Percentiles rank a stretch among this genome's conserved stretches.
phyloP scores from a whole-genome alignment of 2,888 invertebrate species.

The Ochropleura leucogaster region DNA sequence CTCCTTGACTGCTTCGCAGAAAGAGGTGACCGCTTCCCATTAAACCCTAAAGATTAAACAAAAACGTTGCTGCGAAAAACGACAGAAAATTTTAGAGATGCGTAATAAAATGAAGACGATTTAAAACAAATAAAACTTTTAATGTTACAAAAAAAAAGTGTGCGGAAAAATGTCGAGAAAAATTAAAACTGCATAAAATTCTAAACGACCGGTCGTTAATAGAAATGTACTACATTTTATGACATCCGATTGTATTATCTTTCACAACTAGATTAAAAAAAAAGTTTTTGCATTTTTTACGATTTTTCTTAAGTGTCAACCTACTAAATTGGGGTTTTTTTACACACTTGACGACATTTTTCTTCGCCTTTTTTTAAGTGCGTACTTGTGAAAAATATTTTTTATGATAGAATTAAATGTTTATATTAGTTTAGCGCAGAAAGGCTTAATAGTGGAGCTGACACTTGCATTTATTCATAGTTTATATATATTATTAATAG shows the following conservation, averaged over 20 bases:
- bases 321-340: constrained; percentile 3
- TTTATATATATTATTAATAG: background rate
- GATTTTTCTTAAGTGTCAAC: constrained; percentile 22
- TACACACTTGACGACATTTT: background rate
- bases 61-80: background rate
- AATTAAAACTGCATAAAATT: constrained; percentile 57
- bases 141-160: constrained; percentile 25
- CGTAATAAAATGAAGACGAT: constrained; percentile 17
- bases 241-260: constrained; percentile 39
- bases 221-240: constrained; percentile 43
- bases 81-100: background rate
- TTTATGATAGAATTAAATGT: constrained; percentile 2
- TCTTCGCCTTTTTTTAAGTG: background rate
- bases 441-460: background rate
- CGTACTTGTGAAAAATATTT: constrained; percentile 11
- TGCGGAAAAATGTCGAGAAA: constrained; percentile 12
- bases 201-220: constrained; percentile 49
- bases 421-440: constrained; percentile 1
- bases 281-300: constrained; percentile 34
- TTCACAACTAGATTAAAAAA: constrained; percentile 28
- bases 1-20: too few species aligned
- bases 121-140: constrained; percentile 37
- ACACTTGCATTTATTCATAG: background rate
- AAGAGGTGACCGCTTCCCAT: too few species aligned
- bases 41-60: background rate